Base-by-base conservation (phyloP, 2,113 vertebrate species). In the Gallinago jamesoni region DNA sequence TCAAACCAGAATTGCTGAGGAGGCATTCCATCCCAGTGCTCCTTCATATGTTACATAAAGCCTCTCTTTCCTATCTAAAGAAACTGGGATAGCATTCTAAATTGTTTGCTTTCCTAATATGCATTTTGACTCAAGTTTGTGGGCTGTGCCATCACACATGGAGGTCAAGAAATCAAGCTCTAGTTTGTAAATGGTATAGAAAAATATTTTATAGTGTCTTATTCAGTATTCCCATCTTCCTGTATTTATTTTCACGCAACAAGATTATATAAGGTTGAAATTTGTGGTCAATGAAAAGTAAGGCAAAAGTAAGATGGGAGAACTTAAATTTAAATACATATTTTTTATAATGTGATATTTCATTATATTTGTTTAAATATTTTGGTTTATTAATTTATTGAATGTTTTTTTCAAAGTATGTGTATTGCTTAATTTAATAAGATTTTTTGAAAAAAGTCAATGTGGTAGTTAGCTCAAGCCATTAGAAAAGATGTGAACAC, bases 71-170 rank as follows among this genome's bases (percentile, higher is more conserved):
- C 6, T 48, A 4, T 37, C 11, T 20, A 48, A 73, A 55, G 63
- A 20, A 59, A 18, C 30, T 30, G 10, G 13, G 9, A 18, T 31
- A 41, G 14, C 50, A 53, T 64, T 83, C 5, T 8, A 21, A 24
- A 9, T 83, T 3, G 5, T 35, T 76, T 85, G 3, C 47, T 79
- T 56, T 67, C 41, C 19, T 66, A 25, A 72, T 73, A 37, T 1
- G 4, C 17, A 9, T 74, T 9, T 73, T 83, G 30, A 31, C 41
- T 79, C 8, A 35, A 17, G 14, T 50, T 75, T 56, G 7, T 81
- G 45, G 33, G 19, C 45, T 80, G 24, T 84, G 5, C 31, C 3
- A 2, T 84, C 28, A 37, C 25, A 35, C 0, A 0, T 14, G 27
- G 33, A 60, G 6, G 35, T 90, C 20, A 87, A 66, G 41, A 16